Percentiles rank a stretch among this genome's conserved stretches.
These are phyloP conservation scores for Orchesellides sinensis DNA, from an alignment of 2,888 invertebrate genomes.

Conservation along the genomic window DNA sequence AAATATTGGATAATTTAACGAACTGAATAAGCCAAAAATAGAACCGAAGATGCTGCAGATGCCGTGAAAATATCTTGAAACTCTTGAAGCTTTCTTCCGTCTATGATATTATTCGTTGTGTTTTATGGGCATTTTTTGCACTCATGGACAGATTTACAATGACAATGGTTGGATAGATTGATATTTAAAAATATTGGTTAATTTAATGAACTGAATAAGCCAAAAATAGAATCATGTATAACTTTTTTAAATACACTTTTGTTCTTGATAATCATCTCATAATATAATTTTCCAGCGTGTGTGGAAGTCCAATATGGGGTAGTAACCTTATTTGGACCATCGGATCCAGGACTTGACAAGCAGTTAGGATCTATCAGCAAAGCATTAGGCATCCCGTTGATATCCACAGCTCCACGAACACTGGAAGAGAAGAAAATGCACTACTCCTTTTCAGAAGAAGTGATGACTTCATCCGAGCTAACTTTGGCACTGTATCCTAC, in stretches of 20 bases:
- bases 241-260: too few species aligned
- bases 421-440: conserved; percentile 46
- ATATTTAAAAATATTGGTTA: conserved; percentile 12
- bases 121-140: not conserved
- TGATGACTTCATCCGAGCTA: conserved; percentile 49
- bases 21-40: too few species aligned
- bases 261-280: too few species aligned
- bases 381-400: conserved; percentile 71
- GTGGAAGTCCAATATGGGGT: conserved; percentile 70
- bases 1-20: conserved; percentile 20
- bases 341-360: conserved; percentile 68
- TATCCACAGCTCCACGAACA: conserved; percentile 70
- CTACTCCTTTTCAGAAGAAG: conserved; percentile 44
- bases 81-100: conserved; percentile 70
- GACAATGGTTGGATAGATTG: conserved; percentile 34
- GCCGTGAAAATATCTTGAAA: conserved; percentile 59
- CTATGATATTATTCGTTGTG: conserved; percentile 64
- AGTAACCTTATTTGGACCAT: conserved; percentile 72
- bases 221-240: too few species aligned
- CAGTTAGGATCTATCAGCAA: conserved; percentile 72
- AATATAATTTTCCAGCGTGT: conserved; percentile 68
- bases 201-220: conserved; percentile 1
- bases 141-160: conserved; percentile 50
- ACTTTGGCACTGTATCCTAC: conserved; percentile 72
- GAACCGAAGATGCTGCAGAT: conserved; percentile 30